Evolutionary conservation across 2,797 vertebrate genomes (phyloP).

Genomic region (Alectoris magna): DNA sequence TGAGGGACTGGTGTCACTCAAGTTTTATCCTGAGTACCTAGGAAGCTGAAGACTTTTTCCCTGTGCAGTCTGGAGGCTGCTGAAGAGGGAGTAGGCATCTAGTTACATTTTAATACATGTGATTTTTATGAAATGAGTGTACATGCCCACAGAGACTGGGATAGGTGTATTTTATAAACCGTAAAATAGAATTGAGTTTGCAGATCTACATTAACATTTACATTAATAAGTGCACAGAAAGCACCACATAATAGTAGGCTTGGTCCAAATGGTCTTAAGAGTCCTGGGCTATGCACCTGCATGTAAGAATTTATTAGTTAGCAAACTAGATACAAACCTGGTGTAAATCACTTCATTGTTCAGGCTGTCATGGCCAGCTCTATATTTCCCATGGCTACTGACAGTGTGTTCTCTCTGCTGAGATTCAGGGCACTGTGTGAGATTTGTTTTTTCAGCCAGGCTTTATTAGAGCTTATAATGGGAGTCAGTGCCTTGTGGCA

Average conservation of each 20-base stretch:
- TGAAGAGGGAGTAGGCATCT: constrained; percentile 30
- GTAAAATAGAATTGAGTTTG: constrained; percentile 48
- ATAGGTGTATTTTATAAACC: constrained; percentile 48
- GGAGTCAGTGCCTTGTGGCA: not conserved
- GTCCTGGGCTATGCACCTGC: not conserved
- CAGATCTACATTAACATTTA: constrained; percentile 42
- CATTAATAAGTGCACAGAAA: constrained; percentile 42
- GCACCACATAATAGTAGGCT: not conserved
- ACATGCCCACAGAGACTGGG: constrained; percentile 30
- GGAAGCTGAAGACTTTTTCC: not conserved
- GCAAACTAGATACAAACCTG: constrained; percentile 40
- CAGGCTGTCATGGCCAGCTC: not conserved
- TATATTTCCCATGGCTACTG: constrained; percentile 25
- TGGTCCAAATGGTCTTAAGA: not conserved
- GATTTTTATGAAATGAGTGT: constrained; percentile 40
- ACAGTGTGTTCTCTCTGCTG: constrained; percentile 24
- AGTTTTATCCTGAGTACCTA: not conserved
- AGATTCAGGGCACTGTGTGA: not conserved
- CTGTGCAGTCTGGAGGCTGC: not conserved
- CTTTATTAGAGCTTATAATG: constrained; percentile 1
- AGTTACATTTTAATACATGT: constrained; percentile 49
- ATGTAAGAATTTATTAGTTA: constrained; percentile 39
- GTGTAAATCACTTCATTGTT: constrained; percentile 54
- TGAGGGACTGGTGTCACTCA: not conserved
- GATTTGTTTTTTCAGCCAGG: constrained; percentile 17